Evolutionary conservation across 2,888 invertebrate species (phyloP), one percentile per base, ranked within the genome.

Genomic region (Ectemnius continuus): DNA sequence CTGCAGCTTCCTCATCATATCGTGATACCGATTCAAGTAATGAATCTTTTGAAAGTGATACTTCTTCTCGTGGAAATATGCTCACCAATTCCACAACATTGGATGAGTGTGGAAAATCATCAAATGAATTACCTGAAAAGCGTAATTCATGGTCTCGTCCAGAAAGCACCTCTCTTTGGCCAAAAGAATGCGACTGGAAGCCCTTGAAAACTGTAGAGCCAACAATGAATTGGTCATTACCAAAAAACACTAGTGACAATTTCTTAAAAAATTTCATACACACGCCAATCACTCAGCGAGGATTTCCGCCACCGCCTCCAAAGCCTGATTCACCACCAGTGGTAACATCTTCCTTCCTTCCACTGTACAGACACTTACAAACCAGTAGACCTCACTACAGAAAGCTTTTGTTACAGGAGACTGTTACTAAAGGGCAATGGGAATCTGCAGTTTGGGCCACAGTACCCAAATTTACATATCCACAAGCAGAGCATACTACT

Each of bases 321-420:
- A 92, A 92, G 80, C 91, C 92, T 2, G 91, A 92, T 82, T 91
- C 92, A n/a, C 91, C 92, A 23, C 91, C 91, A 47, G 90, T 91
- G 70, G 92, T 92, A 88, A 36, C 11, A 36, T 4, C 36, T 8
- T 36, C 36, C 36, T 11, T 36, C 36, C 36, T 36, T 36, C 8
- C 5, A 36, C 1, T 36, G 8, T 36, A 36, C 36, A 36, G n/a
- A 52, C 16, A 52, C 14, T 52, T 52, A 16, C 14, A 52, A 6
- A 52, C 16, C 13, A 52, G 13, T 14, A 16, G 16, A 52, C 5
- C 16, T 16, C 4, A 52, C 8, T 36, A 48, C 8, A 36, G 8
- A 36, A 36, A 36, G 36, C 36, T 36, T 8, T 36, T 11, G 2
- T 36, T 36, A 6, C 62, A 83, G 83, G 81, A 80, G n/a, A 64